Percentiles rank a stretch among this genome's conserved stretches.
Conservation (phyloP, 2,888 invertebrate species). For the Cordilura impudica region DNA sequence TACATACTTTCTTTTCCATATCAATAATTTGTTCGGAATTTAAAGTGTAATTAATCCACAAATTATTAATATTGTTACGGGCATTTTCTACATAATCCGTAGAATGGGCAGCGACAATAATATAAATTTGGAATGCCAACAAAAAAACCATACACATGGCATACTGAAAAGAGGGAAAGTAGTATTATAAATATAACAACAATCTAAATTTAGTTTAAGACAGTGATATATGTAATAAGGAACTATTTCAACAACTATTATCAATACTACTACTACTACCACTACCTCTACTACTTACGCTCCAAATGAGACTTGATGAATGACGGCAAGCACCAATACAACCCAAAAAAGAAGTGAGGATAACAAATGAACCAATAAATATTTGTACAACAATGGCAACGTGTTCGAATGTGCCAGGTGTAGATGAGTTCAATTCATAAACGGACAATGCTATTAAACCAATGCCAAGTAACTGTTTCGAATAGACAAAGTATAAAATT, state of each 20-base stretch:
- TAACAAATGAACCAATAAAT: constrained; percentile 84
- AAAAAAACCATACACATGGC: constrained; percentile 84
- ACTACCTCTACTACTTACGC: constrained; percentile 80
- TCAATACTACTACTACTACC: background rate
- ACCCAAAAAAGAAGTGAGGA: constrained; percentile 91
- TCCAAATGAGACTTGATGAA: constrained; percentile 91
- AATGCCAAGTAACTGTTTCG: constrained; percentile 70
- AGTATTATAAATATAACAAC: background rate
- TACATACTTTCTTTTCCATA: constrained; percentile 67
- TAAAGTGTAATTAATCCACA: constrained; percentile 68
- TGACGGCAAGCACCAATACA: constrained; percentile 93
- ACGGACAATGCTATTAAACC: constrained; percentile 72
- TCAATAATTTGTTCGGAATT: constrained; percentile 66
- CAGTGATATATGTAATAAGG: background rate
- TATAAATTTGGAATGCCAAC: constrained; percentile 83
- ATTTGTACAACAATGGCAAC: constrained; percentile 78
- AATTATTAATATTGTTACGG: constrained; percentile 66
- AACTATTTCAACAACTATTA: background rate
- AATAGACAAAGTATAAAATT: background rate
- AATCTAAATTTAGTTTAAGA: background rate
- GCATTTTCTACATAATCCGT: constrained; percentile 71
- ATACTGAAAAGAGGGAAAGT: constrained; percentile 79
- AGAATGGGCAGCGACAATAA: constrained; percentile 71
- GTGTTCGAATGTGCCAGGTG: constrained; percentile 73
- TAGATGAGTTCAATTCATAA: constrained; percentile 71